Percentiles rank a stretch among this genome's conserved stretches.
phyloP scores from a whole-genome alignment of 2,888 invertebrate species.

The Limenitis arthemis region DNA sequence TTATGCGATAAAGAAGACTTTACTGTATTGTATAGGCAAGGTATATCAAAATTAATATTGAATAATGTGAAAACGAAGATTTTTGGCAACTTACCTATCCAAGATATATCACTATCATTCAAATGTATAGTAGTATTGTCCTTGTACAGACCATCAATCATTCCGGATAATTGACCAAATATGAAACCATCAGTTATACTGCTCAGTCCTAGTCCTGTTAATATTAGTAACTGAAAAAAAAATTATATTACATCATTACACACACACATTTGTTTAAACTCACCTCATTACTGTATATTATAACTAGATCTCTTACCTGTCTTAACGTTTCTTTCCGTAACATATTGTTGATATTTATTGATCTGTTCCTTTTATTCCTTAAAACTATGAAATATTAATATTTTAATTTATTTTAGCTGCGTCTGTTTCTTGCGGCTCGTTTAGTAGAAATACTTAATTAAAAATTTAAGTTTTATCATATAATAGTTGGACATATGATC shows the following conservation, averaged over 20 bases:
- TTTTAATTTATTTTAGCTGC: too few relatives aligned
- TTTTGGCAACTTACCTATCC: constrained; percentile 14
- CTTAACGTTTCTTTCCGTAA: not conserved
- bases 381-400: too few relatives aligned
- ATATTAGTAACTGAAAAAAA: constrained; percentile 7
- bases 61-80: too few relatives aligned
- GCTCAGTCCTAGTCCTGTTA: constrained; percentile 4
- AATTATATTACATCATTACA: not conserved
- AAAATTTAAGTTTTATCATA: too few relatives aligned
- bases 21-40: too few relatives aligned
- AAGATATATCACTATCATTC: constrained; percentile 20
- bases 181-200: constrained; percentile 24
- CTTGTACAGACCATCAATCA: constrained; percentile 20
- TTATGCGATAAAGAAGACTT: too few relatives aligned
- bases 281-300: not conserved
- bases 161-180: constrained; percentile 25
- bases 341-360: not conserved
- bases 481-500: too few relatives aligned
- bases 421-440: too few relatives aligned
- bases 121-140: constrained; percentile 13
- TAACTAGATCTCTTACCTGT: not conserved
- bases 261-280: too few relatives aligned
- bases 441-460: too few relatives aligned
- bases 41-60: too few relatives aligned
- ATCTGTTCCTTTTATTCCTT: too few relatives aligned